Evolutionary conservation across 2,888 invertebrate genomes (phyloP), one percentile per base, ranked within the genome.

Genomic region (Cyclophora punctaria): DNA sequence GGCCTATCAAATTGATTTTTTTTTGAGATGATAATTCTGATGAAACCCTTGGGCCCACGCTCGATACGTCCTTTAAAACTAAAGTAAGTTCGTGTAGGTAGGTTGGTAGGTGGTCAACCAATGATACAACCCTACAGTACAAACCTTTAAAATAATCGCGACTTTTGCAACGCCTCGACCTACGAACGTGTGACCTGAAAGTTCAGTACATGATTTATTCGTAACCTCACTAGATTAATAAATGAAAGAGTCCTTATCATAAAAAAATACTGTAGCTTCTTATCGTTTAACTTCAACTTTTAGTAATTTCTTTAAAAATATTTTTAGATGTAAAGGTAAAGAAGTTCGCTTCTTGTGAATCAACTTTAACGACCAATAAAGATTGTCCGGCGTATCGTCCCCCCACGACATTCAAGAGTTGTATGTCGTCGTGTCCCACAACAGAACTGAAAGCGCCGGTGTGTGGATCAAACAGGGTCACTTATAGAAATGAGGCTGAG

Each of bases 381-480:
- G 3, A 20, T 37, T 4, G 40, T n/a, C 40, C 20, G 7, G 20
- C 20, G 6, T 20, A 40, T 40, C 3, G 20, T 20, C 6, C 7
- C 4, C 35, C 33, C 6, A 35, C 40, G 5, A 6, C 41, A 37
- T 51, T 34, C 46, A 47, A 41, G 43, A 48, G 6, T 4, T 54
- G 54, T 41, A 45, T 56, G n/a, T n/a, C 33, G 5, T 33, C 34
- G 0, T 55, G 55, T 37, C 45, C 41, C n/a, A 47, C 47, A n/a
- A 34, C 52, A 3, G 47, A 53, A n/a, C 51, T 45, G 4, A 64
- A 62, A 48, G 63, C 58, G 34, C 63, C 63, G 6, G 56, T 63
- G 4, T 63, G 65, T 52, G 65, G 64, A 1, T 51, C 63, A 2
- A 56, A 67, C 34, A 52, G 52, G 3, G 49, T 58, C 41, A 65